Evolutionary conservation across 2,888 invertebrate genomes (phyloP).

Genomic region (Calliphora vomitoria): DNA sequence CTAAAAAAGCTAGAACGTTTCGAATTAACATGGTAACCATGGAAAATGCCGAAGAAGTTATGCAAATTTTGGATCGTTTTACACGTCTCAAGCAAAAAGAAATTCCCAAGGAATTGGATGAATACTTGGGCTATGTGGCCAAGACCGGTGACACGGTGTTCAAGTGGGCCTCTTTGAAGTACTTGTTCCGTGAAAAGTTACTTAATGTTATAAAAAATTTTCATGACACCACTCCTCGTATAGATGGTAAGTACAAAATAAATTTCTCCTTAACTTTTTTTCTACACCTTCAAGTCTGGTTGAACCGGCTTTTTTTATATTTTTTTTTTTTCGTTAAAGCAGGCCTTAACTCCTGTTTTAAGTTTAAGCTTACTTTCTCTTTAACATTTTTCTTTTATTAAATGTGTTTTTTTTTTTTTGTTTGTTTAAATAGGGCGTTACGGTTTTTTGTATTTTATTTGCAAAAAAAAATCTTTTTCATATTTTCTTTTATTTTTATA

Average conservation of each 20-base stretch:
- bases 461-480: conserved; percentile 8
- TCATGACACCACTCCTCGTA: conserved; percentile 90
- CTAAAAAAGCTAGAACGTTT: neutral
- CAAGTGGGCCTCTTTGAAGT: conserved; percentile 95
- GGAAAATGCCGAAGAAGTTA: conserved; percentile 94
- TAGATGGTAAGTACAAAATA: conserved; percentile 82
- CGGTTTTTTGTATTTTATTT: conserved; percentile 24
- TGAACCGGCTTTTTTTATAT: conserved; percentile 64
- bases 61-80: conserved; percentile 93
- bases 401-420: neutral
- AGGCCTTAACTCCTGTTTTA: conserved; percentile 48
- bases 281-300: conserved; percentile 28
- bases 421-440: conserved; percentile 56
- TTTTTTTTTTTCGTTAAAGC: neutral
- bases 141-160: conserved; percentile 97
- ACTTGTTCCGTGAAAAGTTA: conserved; percentile 94
- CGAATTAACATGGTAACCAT: conserved; percentile 82
- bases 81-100: conserved; percentile 91
- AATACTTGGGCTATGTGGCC: conserved; percentile 94
- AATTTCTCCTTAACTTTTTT: conserved; percentile 18
- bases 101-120: conserved; percentile 94
- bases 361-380: conserved; percentile 53
- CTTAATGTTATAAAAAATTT: conserved; percentile 94
- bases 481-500: neutral
- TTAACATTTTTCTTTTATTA: conserved; percentile 19